Base-by-base conservation (phyloP, 2,113 vertebrate species). In the Oreochromis aureus region DNA sequence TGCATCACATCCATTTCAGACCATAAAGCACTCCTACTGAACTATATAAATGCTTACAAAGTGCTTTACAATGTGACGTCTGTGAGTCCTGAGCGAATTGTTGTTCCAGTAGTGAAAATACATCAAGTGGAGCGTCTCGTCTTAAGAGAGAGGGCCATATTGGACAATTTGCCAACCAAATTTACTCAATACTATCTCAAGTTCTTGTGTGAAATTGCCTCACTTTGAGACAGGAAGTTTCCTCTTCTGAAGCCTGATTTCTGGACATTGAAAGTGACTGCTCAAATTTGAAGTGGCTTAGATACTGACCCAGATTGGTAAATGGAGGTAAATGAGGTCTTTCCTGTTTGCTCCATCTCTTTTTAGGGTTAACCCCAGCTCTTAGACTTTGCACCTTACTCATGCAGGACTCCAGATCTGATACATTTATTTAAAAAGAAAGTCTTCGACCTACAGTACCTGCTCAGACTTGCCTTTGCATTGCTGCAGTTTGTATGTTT, bases 101-200 rank as follows among this genome's bases (percentile, higher is more conserved):
- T 18, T 48, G 69, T 30, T 76, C 41, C 22, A 76, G 69, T 48
- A 18, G 41, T 48, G 46, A 11, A 18, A 48, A 27, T 16, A 2
- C 8, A 18, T 48, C 41, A 1, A 76, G 9, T 11, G 69, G 9
- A 30, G 6, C 2, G 1, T 4, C 69, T 18, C 8, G 3, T 6
- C 22, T 46, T 73, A 0, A 10, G 15, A 73, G 41, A 11, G 41
- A 30, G 0, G 41, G 69, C 4, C 22, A 18, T 27, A 18, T 16
- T 15, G 39, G 22, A 73, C 41, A 46, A 46, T 46, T 18, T 73
- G 22, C 1, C 13, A 46, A 18, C 8, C 2, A 27, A 9, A 69
- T 15, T 69, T 3, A 5, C 66, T 73, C 66, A 6, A 46, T 27
- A 27, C 0, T 1, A 22, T 27, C 3, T 10, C n/a, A 44, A 4